A percentile compares a stretch with the other conserved stretches of the same genome.
These are phyloP conservation scores for Desoria tigrina DNA, from an alignment of 2,888 invertebrate genomes.

Conservation along the genomic window DNA sequence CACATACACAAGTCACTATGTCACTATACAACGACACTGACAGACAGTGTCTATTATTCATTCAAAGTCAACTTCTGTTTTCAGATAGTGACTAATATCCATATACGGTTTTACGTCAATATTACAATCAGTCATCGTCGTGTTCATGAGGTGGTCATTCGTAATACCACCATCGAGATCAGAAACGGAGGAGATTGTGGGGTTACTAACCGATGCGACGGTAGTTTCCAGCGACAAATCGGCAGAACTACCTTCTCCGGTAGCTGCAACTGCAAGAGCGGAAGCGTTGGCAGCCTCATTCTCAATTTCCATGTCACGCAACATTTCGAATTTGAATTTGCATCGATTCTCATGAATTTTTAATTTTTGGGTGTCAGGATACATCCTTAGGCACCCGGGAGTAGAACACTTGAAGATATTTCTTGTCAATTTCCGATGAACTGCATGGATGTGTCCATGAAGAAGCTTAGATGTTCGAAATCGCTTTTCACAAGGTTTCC, in stretches of 20 bases:
- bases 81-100: constrained; percentile 41
- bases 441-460: constrained; percentile 48
- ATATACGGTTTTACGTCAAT: constrained; percentile 38
- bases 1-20: too few relatives aligned
- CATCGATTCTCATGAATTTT: constrained; percentile 45
- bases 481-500: constrained; percentile 47
- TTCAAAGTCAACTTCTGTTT: constrained; percentile 40
- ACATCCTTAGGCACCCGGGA: constrained; percentile 44
- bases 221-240: constrained; percentile 30
- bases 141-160: constrained; percentile 38
- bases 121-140: constrained; percentile 41
- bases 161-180: constrained; percentile 33
- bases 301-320: constrained; percentile 44
- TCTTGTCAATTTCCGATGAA: constrained; percentile 45
- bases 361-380: constrained; percentile 46
- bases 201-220: constrained; percentile 44
- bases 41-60: too few relatives aligned
- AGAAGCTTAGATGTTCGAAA: constrained; percentile 47
- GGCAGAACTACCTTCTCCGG: constrained; percentile 28
- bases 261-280: constrained; percentile 29
- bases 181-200: constrained; percentile 38
- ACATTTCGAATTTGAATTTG: constrained; percentile 44
- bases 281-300: constrained; percentile 31
- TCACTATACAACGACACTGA: too few relatives aligned
- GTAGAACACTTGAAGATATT: constrained; percentile 48